Percentiles rank a stretch among this genome's conserved stretches.
Conservation (phyloP, 2,113 vertebrate genomes). For the Ancistrus triradiatus region DNA sequence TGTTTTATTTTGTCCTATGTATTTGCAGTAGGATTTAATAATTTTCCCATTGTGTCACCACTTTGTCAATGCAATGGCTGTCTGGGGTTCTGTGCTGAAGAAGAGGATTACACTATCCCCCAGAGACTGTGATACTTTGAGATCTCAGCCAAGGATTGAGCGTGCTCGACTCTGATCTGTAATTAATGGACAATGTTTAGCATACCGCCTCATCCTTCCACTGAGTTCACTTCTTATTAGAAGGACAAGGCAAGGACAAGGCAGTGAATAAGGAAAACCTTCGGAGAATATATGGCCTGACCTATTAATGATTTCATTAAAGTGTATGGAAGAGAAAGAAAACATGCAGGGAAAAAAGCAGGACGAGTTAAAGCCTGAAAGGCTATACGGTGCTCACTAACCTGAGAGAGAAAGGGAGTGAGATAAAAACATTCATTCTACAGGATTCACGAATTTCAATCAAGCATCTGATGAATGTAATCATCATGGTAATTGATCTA, state of each 20-base stretch:
- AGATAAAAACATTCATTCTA: constrained; percentile 21
- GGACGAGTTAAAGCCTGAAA: background rate
- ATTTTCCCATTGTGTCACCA: constrained; percentile 25
- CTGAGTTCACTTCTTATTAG: constrained; percentile 23
- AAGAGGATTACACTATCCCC: constrained; percentile 37
- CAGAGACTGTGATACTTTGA: constrained; percentile 14
- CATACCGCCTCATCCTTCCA: background rate
- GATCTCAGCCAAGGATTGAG: constrained; percentile 9
- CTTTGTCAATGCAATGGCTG: constrained; percentile 33
- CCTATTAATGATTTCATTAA: constrained; percentile 31
- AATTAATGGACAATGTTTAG: constrained; percentile 30
- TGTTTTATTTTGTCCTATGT: constrained; percentile 69
- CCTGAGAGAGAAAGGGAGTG: background rate
- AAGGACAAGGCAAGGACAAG: background rate
- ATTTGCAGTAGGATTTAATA: constrained; percentile 54
- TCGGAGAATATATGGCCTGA: background rate
- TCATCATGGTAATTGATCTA: constrained; percentile 43
- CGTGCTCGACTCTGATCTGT: constrained; percentile 32
- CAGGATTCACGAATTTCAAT: constrained; percentile 37
- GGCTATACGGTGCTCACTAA: constrained; percentile 19
- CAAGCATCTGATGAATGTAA: constrained; percentile 46
- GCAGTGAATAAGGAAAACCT: background rate
- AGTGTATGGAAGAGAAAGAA: background rate
- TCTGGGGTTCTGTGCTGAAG: constrained; percentile 30
- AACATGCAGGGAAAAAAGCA: background rate